phyloP scores from a whole-genome alignment of 2,797 vertebrate genomes.

The Phalanger gymnotis region DNA sequence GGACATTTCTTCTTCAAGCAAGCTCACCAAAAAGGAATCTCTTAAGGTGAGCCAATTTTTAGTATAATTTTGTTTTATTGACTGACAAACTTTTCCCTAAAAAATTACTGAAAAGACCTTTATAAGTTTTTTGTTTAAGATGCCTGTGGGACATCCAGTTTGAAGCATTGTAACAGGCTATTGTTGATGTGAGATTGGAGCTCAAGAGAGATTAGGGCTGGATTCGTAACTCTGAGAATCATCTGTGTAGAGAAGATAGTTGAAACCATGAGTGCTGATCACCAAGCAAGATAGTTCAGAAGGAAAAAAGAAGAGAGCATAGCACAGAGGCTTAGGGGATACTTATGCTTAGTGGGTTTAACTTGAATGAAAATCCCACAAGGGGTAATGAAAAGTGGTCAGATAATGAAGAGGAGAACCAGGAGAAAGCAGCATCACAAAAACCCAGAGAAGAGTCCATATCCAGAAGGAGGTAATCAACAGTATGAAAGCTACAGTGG shows the following conservation, averaged over 20 bases:
- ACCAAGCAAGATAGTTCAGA: neutral
- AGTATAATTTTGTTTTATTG: neutral
- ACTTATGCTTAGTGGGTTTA: neutral
- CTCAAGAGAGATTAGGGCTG: neutral
- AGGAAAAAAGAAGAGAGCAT: neutral
- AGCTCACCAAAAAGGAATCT: slow-evolving; percentile 99
- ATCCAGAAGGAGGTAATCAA: neutral
- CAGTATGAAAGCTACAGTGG: neutral
- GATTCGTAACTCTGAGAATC: neutral
- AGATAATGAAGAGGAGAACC: neutral
- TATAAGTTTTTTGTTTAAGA: neutral
- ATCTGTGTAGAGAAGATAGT: neutral
- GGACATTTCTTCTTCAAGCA: slow-evolving; percentile 93
- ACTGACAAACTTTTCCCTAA: neutral
- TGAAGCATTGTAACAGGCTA: neutral
- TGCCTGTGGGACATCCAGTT: neutral
- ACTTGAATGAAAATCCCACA: neutral
- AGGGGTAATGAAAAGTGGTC: neutral
- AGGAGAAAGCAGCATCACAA: neutral
- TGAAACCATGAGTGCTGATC: neutral
- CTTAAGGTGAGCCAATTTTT: slow-evolving; percentile 91
- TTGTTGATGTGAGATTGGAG: neutral
- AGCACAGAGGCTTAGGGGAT: neutral
- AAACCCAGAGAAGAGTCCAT: neutral
- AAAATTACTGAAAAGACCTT: neutral